phyloP scores from a whole-genome alignment of 2,113 vertebrate genomes.

The Gnathonemus longibarbis region DNA sequence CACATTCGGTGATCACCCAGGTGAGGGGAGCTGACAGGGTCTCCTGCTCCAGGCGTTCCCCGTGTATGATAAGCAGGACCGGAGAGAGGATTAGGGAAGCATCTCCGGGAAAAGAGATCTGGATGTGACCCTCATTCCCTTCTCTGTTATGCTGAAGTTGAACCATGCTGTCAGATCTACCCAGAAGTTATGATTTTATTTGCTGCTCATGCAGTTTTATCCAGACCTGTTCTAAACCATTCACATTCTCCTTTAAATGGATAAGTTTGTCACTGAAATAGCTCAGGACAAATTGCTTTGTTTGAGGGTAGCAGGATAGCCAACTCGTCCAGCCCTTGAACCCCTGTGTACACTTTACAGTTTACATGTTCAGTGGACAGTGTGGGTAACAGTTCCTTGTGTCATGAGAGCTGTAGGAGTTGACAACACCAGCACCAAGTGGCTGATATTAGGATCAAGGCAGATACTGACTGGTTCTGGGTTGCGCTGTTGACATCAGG shows the following conservation, averaged over 20 bases:
- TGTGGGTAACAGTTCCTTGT: not conserved
- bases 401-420: not conserved
- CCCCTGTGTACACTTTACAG: not conserved
- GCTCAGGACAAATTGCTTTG: not conserved
- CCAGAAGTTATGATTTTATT: not conserved
- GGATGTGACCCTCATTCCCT: not conserved
- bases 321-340: not conserved
- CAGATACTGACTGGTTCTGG: not conserved
- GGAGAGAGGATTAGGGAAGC: not conserved
- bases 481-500: not conserved
- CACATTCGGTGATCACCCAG: not conserved
- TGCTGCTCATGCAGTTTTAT: not conserved
- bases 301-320: not conserved
- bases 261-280: not conserved
- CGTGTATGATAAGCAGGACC: not conserved
- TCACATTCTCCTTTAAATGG: not conserved
- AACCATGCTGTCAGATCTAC: not conserved
- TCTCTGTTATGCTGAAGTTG: not conserved
- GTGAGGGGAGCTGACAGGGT: not conserved
- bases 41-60: not conserved
- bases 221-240: not conserved
- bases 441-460: not conserved
- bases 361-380: not conserved
- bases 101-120: not conserved
- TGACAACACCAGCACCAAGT: not conserved